Base-by-base conservation (phyloP, 1,140 invertebrate species). In the Trichonephila clavipes region DNA sequence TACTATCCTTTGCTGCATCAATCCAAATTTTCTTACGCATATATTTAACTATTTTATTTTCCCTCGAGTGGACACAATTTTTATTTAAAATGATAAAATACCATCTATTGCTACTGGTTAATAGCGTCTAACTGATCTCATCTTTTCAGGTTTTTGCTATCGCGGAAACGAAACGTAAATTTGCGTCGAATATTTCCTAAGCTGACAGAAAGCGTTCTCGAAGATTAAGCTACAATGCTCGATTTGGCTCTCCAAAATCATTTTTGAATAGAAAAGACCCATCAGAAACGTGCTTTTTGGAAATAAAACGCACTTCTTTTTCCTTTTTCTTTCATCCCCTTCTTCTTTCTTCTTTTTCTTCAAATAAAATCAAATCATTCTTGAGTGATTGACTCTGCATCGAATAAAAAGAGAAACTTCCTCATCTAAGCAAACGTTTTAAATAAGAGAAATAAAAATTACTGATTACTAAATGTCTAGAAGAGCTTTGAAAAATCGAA, bases 171-270 rank as follows among this genome's bases (percentile, higher is more conserved):
- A 77, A 34, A 77, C 72, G 28, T 77, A 77, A 77, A 77, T 77
- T 77, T 77, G 28, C 18, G 28, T 77, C 72, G 28, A 40, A 77
- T 77, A 77, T 77, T 77, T 77, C 28, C 72, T 40, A 34, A 34
- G 28, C 28, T 19, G 72, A 77, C 28, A 77, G 72, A 77, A 77
- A 77, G 34, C 34, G 28, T 40, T 83, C 82, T 51, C 44, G 82
- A 83, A 51, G 82, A 83, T 83, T 83, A 83, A 83, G 82, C 24
- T 58, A 59, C 40, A 83, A 83, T 83, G 82, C 82, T 83, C 82
- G 51, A 83, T 59, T 83, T 83, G 51, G 82, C 19, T 58, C 40
- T 83, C 12, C 21, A 59, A 83, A 59, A 83, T 19, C 44, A 21
- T 83, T 77, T 77, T 83, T 51, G 44, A 83, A n/a, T 58, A 19